Percentiles rank a stretch among this genome's conserved stretches.
Conservation (phyloP, 2,113 vertebrate genomes). For the Strigops habroptila region DNA sequence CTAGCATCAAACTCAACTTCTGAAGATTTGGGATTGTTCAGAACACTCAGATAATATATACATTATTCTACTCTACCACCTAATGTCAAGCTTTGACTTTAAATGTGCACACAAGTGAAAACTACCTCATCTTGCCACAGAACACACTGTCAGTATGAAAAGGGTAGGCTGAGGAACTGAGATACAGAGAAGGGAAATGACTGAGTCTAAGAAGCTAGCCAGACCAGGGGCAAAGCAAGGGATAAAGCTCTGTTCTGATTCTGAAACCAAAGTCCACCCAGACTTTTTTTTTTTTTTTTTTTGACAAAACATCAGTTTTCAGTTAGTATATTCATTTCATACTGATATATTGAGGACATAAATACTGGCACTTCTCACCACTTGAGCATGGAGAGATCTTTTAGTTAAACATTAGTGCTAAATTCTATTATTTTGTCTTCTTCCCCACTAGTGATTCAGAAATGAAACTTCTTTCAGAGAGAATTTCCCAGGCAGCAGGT, state of each 20-base stretch:
- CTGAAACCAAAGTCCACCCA: neutral
- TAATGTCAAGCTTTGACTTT: neutral
- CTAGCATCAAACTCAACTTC: neutral
- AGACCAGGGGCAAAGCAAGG: neutral
- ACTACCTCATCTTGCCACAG: neutral
- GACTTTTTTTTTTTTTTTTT: neutral
- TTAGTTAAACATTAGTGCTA: neutral
- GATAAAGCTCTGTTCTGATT: neutral
- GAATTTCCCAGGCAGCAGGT: constrained; percentile 4
- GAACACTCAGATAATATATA: neutral
- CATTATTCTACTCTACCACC: neutral
- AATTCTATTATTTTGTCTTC: neutral
- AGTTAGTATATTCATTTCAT: neutral
- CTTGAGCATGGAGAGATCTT: neutral
- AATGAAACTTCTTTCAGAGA: neutral
- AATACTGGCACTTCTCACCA: neutral
- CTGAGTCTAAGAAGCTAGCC: neutral
- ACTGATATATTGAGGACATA: neutral
- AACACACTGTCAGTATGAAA: neutral
- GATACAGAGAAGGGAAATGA: neutral
- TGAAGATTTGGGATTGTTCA: neutral
- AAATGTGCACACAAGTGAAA: accelerated
- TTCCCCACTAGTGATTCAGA: neutral
- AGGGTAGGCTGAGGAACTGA: neutral
- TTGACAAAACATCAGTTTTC: neutral